phyloP scores from a whole-genome alignment of 2,113 vertebrate species.

The Neodontobutis hainanensis region DNA sequence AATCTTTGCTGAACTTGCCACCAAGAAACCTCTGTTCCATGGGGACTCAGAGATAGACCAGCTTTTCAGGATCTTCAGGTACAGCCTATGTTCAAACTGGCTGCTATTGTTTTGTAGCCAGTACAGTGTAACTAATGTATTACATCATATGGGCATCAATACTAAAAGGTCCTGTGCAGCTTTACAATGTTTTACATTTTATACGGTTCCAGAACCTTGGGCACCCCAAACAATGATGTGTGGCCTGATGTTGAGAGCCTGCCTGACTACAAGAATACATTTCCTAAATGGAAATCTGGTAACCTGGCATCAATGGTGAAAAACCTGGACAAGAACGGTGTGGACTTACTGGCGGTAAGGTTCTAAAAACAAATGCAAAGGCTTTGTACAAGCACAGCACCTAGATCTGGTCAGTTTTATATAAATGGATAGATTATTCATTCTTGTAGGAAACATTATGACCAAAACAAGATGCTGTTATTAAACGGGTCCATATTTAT shows the following conservation, averaged over 20 bases:
- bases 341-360: conserved; percentile 85
- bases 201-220: conserved; percentile 83
- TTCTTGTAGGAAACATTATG: too few relatives aligned
- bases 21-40: conserved; percentile 96
- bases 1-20: conserved; percentile 96
- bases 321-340: conserved; percentile 90
- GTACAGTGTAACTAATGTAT: neutral
- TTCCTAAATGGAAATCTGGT: conserved; percentile 95
- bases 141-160: neutral
- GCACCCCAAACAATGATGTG: conserved; percentile 95
- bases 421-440: too few relatives aligned
- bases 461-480: too few relatives aligned
- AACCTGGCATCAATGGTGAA: conserved; percentile 88
- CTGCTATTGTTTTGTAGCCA: neutral
- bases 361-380: neutral
- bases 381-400: neutral
- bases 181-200: neutral
- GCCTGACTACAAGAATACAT: conserved; percentile 98
- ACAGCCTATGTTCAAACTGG: neutral
- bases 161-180: too few relatives aligned
- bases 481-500: too few relatives aligned
- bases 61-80: conserved; percentile 99
- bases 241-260: conserved; percentile 97
- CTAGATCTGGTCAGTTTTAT: neutral
- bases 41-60: conserved; percentile 99